Percentiles rank a stretch among this genome's conserved stretches.
These are phyloP conservation scores for Mastigias papua DNA, from an alignment of 30 jellyfish, hydroid and myxozoan genomes.

Conservation along the genomic window DNA sequence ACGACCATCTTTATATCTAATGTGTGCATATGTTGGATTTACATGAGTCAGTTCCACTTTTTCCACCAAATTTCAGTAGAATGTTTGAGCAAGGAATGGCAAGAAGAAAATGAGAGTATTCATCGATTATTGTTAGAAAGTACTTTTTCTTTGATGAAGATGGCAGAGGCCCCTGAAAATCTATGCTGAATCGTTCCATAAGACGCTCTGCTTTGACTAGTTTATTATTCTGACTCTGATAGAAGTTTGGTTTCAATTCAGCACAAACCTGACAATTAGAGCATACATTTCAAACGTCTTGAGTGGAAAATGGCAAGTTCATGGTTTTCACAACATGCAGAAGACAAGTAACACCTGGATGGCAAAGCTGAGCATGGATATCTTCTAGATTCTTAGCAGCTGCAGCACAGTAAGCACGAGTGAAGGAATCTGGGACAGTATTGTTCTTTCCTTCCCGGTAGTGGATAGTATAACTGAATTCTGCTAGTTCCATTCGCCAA, in stretches of 20 bases:
- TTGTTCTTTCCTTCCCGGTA: conserved; percentile 68
- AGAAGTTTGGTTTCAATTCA: conserved; percentile 47
- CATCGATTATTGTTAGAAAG: too few species aligned
- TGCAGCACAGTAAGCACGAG: conserved; percentile 63
- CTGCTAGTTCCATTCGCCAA: conserved; percentile 57
- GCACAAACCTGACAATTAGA: conserved; percentile 59
- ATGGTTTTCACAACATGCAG: conserved; percentile 45
- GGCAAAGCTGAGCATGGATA: conserved; percentile 54
- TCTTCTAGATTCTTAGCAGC: conserved; percentile 34
- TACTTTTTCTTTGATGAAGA: conserved; percentile 56
- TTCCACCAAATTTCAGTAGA: conserved; percentile 51
- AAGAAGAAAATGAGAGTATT: conserved; percentile 76
- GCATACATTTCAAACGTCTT: conserved; percentile 64
- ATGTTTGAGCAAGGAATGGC: conserved; percentile 54
- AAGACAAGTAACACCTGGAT: conserved; percentile 76
- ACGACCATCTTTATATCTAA: conserved; percentile 81
- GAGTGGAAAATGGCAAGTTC: conserved; percentile 60
- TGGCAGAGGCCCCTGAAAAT: conserved; percentile 64
- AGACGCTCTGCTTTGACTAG: conserved; percentile 72
- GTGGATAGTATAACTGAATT: conserved; percentile 47
- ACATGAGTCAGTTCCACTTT: conserved; percentile 74
- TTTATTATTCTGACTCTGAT: conserved; percentile 11
- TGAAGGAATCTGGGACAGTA: conserved; percentile 72
- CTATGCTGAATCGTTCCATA: conserved; percentile 62
- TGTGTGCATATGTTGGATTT: conserved; percentile 70